A percentile compares a stretch with the other conserved stretches of the same genome.
Evolutionary conservation across 2,888 invertebrate genomes (phyloP).

Genomic region (Drosophila ochracea): DNA sequence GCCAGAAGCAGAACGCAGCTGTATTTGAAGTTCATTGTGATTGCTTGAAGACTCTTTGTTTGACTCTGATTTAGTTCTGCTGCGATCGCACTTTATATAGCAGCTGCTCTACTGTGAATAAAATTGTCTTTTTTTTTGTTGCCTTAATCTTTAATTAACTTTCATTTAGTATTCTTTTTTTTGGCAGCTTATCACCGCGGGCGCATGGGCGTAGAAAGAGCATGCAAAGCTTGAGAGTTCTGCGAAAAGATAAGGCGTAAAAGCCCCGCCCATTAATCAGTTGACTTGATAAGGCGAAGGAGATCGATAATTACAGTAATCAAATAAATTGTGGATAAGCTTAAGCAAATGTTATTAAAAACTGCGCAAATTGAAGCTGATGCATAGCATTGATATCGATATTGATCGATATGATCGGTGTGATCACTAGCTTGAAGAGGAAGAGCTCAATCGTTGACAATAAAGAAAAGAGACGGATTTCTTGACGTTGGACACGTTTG

Average conservation of each 20-base stretch:
- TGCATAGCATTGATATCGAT: neutral
- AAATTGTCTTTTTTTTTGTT: conserved; percentile 4
- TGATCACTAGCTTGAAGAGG: neutral
- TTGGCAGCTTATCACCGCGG: conserved; percentile 46
- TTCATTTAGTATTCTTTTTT: conserved; percentile 25
- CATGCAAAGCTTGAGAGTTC: conserved; percentile 4
- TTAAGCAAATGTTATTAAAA: neutral
- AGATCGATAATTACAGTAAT: neutral
- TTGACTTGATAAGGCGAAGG: neutral
- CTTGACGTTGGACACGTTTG: no score
- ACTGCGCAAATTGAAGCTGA: neutral
- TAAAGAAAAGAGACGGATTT: neutral
- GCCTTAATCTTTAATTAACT: conserved; percentile 60
- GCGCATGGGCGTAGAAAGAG: conserved; percentile 4
- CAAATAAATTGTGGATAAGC: neutral
- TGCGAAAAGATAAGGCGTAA: neutral
- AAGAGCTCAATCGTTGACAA: neutral
- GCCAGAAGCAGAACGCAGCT: conserved; percentile 62
- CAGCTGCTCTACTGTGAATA: conserved; percentile 19
- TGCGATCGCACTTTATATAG: conserved; percentile 42
- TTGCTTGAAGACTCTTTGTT: conserved; percentile 24
- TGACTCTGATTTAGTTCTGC: conserved; percentile 8
- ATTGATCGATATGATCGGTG: neutral
- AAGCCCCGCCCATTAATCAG: no score
- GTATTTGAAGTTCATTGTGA: conserved; percentile 61